Percentiles rank a stretch among this genome's conserved stretches.
These are phyloP conservation scores for Enteromius anoplus DNA, from an alignment of 2,797 vertebrate species.

Conservation along the genomic window DNA sequence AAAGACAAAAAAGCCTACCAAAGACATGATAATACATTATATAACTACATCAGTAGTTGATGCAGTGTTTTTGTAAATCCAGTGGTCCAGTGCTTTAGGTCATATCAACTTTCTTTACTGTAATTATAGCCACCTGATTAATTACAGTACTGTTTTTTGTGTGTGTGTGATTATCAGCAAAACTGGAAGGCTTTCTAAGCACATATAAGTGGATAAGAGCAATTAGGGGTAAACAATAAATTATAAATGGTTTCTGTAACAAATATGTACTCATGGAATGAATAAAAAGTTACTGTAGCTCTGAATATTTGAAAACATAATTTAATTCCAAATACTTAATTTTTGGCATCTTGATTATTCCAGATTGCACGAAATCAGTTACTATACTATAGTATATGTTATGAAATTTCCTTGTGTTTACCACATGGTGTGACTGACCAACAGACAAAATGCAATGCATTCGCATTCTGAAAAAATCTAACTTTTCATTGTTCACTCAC, in stretches of 20 bases:
- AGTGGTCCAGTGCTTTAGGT: too few relatives aligned
- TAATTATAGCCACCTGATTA: too few relatives aligned
- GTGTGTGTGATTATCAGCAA: too few relatives aligned
- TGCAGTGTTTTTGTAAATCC: too few relatives aligned
- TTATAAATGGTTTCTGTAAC: too few relatives aligned
- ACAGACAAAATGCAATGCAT: neutral
- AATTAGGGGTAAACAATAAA: too few relatives aligned
- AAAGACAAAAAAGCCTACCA: too few relatives aligned
- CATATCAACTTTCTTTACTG: too few relatives aligned
- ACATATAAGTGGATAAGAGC: neutral
- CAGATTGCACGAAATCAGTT: neutral
- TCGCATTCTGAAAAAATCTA: neutral
- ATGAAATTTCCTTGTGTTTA: neutral
- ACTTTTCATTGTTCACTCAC: neutral
- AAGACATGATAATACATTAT: too few relatives aligned
- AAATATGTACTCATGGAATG: neutral
- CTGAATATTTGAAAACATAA: neutral
- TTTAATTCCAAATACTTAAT: neutral
- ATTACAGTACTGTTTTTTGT: too few relatives aligned
- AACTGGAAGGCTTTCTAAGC: neutral
- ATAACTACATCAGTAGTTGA: too few relatives aligned
- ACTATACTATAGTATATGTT: neutral
- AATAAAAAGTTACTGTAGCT: neutral
- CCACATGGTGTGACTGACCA: neutral
- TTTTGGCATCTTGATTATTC: neutral